A percentile compares a stretch with the other conserved stretches of the same genome.
phyloP scores from a whole-genome alignment of 2,888 invertebrate species.

The Epistrophe eligans region DNA sequence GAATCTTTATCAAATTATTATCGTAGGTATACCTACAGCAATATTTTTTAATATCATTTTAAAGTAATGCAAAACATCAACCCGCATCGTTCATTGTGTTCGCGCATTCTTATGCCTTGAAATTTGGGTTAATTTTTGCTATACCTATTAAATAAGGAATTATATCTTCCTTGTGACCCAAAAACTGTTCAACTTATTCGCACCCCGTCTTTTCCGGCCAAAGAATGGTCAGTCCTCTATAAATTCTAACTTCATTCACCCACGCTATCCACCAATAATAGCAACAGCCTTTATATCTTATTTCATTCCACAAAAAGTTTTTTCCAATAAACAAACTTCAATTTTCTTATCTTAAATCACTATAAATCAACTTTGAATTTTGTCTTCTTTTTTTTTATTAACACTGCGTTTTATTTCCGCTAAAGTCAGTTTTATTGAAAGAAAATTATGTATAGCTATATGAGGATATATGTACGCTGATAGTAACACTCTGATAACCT shows the following conservation, averaged over 20 bases:
- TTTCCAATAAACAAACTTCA: conserved; percentile 59
- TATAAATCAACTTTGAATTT: conserved; percentile 61
- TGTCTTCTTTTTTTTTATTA: conserved; percentile 61
- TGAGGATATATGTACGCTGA: conserved; percentile 29
- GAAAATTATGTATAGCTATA: conserved; percentile 20
- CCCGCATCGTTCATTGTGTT: too few relatives aligned
- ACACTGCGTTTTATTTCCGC: conserved; percentile 66
- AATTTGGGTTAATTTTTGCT: too few relatives aligned
- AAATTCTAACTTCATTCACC: conserved; percentile 10
- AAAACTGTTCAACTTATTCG: too few relatives aligned
- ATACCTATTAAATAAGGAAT: too few relatives aligned
- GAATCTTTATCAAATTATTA: too few relatives aligned
- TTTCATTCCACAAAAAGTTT: conserved; percentile 20
- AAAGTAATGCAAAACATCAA: too few relatives aligned
- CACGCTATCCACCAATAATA: conserved; percentile 46
- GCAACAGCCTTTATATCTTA: conserved; percentile 46
- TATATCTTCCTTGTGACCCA: too few relatives aligned
- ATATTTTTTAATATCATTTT: too few relatives aligned
- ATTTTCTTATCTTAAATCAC: conserved; percentile 70
- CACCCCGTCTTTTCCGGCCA: neutral
- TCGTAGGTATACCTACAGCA: too few relatives aligned
- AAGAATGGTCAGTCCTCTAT: conserved; percentile 2
- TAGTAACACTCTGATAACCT: conserved; percentile 65
- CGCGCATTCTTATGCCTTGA: too few relatives aligned
- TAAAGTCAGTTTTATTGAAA: conserved; percentile 52